Conservation (phyloP, 2,797 vertebrate genomes). For the Rhincodon typus region DNA sequence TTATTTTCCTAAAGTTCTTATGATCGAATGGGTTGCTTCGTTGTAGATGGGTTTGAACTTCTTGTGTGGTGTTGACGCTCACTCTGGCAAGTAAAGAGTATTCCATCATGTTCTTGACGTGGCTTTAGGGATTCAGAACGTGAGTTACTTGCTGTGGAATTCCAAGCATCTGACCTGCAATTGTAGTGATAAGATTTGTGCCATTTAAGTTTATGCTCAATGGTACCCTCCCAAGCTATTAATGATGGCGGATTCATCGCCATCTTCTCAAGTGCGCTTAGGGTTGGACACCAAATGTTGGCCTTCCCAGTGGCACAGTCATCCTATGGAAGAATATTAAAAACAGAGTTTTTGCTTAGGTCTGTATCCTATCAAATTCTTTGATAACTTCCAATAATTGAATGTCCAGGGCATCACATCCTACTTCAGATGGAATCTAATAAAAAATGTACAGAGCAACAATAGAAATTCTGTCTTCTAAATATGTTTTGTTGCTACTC, state of each 20-base stretch:
- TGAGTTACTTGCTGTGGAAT: neutral
- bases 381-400: neutral
- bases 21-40: neutral
- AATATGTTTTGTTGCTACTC: neutral
- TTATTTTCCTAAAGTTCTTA: neutral
- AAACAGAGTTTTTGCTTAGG: neutral
- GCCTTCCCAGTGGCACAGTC: neutral
- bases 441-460: neutral
- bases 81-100: neutral
- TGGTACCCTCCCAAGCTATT: neutral
- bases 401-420: neutral
- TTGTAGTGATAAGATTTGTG: neutral
- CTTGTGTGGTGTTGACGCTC: neutral
- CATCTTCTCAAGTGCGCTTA: neutral
- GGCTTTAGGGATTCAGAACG: neutral
- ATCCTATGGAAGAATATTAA: neutral
- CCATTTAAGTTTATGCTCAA: neutral
- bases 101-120: neutral
- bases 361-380: neutral
- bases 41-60: neutral
- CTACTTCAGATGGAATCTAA: neutral
- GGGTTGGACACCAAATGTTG: neutral
- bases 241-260: neutral
- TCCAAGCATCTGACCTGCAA: neutral
- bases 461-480: neutral